Percentiles rank a stretch among this genome's conserved stretches.
Conservation (phyloP, 2,797 vertebrate species). For the Moxostoma hubbsi region DNA sequence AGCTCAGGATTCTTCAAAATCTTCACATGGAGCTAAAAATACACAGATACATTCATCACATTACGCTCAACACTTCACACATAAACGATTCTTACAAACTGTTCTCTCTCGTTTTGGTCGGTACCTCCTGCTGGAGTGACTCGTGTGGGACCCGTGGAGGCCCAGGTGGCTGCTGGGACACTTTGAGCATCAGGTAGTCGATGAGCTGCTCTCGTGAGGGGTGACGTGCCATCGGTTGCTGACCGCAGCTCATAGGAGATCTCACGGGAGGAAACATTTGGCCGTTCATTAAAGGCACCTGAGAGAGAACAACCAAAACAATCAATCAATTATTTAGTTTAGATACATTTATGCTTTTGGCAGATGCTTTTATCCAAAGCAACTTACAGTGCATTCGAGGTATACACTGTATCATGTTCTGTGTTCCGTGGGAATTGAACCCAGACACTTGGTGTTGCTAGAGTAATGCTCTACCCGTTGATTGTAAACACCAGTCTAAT, state of each 20-base stretch:
- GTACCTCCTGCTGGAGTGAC: conserved; percentile 88
- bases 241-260: conserved; percentile 83
- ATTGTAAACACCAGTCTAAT: no score
- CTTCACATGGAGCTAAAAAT: conserved; percentile 88
- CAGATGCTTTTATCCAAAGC: no score
- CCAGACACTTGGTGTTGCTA: no score
- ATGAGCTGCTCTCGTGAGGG: conserved; percentile 96
- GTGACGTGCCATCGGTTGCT: conserved; percentile 87
- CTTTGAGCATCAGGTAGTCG: conserved; percentile 96
- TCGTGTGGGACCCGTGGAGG: conserved; percentile 82
- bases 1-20: conserved; percentile 98
- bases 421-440: no score
- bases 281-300: conserved; percentile 97
- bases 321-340: background rate
- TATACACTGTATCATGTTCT: no score
- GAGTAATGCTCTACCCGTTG: no score
- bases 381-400: no score
- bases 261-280: conserved; percentile 87
- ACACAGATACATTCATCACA: conserved; percentile 12
- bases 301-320: conserved; percentile 26
- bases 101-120: background rate
- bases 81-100: background rate
- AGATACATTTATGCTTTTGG: no score
- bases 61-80: background rate
- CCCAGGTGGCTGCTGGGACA: conserved; percentile 86